Base-by-base conservation (phyloP, 2,888 invertebrate species). In the Acronicta psi region DNA sequence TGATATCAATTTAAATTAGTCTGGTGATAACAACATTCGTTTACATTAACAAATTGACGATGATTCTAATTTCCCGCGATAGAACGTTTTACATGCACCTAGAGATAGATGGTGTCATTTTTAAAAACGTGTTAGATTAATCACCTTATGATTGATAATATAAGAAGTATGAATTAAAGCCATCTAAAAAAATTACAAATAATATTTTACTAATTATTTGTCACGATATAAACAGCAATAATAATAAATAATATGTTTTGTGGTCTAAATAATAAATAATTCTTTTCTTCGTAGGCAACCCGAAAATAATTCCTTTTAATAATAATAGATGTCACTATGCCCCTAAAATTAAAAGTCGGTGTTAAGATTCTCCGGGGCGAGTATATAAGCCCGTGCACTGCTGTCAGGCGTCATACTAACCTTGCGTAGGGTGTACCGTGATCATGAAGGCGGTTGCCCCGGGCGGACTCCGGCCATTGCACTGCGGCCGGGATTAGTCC, bases 341-440 rank as follows among this genome's bases (percentile, higher is more conserved):
- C 52, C 43, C 31, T 18, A 17, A n/a, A 82, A 79, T 73, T 90
- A 85, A 40, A 84, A 80, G 86, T 84, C 89, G 92, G 43, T 88
- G 76, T 80, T 73, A 76, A 87, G 79, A 85, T 87, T 81, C 70
- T 73, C 66, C 37, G 37, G 18, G 31, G 11, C 14, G 20, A 3
- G 59, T 83, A 86, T 85, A 90, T 80, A 89, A 78, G 69, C 55
- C 31, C 17, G 3, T 31, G 45, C n/a, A 4, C 17, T 2, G 7
- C 2, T 37, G 2, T 0, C 0, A 0, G 0, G 0, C 1, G 42
- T 14, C 89, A 94, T 94, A 95, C 96, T 96, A 96, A 96, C 96
- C 96, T 96, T 95, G 95, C 96, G 96, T 92, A 96, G 96, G 95
- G 95, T 95, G 91, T 90, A 95, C 95, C 95, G 95, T 95, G 96